A percentile compares a stretch with the other conserved stretches of the same genome.
Evolutionary conservation across 2,113 vertebrate species (phyloP).

Genomic region (Channa maculata): DNA sequence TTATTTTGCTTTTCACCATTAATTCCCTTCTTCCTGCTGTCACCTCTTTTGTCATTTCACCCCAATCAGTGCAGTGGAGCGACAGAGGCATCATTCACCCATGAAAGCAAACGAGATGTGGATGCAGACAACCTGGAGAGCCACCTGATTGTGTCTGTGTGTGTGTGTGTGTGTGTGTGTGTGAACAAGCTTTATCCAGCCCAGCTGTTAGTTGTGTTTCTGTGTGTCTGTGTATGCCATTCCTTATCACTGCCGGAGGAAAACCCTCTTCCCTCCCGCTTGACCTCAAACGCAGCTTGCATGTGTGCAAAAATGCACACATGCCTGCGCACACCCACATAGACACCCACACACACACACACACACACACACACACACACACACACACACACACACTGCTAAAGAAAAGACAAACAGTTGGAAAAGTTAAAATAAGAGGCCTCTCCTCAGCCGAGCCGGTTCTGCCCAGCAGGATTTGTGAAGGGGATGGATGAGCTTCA

Average conservation of each 20-base stretch:
- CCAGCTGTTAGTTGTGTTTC: constrained; percentile 22
- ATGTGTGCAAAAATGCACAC: constrained; percentile 26
- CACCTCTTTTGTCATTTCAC: constrained; percentile 43
- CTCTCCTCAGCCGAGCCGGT: constrained; percentile 31
- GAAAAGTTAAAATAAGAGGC: constrained; percentile 61
- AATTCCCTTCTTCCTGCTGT: constrained; percentile 18
- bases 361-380: background rate
- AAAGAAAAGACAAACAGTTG: constrained; percentile 65
- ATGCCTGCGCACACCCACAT: constrained; percentile 4
- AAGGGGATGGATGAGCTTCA: constrained; percentile 63
- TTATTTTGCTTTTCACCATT: background rate
- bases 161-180: constrained; percentile 3
- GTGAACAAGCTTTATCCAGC: background rate
- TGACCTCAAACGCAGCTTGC: constrained; percentile 63
- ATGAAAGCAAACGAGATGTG: constrained; percentile 36
- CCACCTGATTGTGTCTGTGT: constrained; percentile 25
- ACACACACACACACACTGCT: constrained; percentile 10
- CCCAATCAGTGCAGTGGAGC: constrained; percentile 22
- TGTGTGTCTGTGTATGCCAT: constrained; percentile 36
- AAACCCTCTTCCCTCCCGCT: constrained; percentile 39
- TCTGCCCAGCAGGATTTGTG: constrained; percentile 58
- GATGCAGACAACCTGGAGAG: constrained; percentile 44
- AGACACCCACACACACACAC: background rate
- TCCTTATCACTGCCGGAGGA: constrained; percentile 53
- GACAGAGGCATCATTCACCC: constrained; percentile 30